Conservation (phyloP, 2,113 vertebrate genomes). For the Grammomys surdaster region DNA sequence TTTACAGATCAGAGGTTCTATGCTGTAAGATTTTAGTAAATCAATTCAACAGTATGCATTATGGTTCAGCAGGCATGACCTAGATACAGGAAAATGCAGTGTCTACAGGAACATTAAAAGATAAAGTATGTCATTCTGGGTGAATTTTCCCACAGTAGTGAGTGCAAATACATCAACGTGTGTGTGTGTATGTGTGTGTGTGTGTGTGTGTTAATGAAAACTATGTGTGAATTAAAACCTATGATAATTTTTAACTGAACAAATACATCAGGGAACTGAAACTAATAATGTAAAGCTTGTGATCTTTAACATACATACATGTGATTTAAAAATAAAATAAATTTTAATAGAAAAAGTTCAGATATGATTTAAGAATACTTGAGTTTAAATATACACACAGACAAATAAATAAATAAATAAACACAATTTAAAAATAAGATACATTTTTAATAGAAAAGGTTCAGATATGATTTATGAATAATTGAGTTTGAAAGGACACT, state of each 20-base stretch:
- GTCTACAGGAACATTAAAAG: conserved; percentile 43
- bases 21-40: background rate
- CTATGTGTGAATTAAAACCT: background rate
- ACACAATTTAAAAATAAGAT: background rate
- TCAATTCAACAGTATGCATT: background rate
- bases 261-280: background rate
- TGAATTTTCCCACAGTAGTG: background rate
- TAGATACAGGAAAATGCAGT: background rate
- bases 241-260: conserved; percentile 23
- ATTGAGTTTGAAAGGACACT: background rate
- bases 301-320: background rate
- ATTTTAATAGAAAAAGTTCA: background rate
- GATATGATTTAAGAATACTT: background rate
- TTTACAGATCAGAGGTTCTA: background rate
- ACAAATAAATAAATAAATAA: background rate
- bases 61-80: background rate
- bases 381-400: background rate
- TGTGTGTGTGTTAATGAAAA: too few relatives aligned
- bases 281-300: conserved; percentile 55
- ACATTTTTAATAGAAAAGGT: background rate
- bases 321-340: background rate
- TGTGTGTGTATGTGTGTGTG: background rate
- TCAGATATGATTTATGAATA: background rate
- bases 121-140: background rate
- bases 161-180: background rate